phyloP scores from a whole-genome alignment of 2,113 vertebrate species.

The Leptobrachium leishanense region DNA sequence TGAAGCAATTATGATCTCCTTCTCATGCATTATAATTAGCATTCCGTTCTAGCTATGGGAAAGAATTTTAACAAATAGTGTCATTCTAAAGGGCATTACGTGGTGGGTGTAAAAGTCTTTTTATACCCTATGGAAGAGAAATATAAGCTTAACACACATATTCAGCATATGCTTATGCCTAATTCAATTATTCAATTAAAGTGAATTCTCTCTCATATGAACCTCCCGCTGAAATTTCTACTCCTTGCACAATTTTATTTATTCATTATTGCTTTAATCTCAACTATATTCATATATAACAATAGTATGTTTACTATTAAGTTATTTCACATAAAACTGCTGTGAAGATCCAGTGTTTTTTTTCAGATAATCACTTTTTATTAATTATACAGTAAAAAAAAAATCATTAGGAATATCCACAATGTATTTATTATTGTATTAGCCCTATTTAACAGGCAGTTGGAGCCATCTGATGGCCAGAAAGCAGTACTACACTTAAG shows the following conservation, averaged over 20 bases:
- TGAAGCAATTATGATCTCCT: too few relatives aligned
- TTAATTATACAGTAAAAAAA: too few relatives aligned
- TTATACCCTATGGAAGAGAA: constrained; percentile 47
- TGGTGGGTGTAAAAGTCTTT: constrained; percentile 26
- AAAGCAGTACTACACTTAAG: background rate
- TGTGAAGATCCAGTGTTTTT: too few relatives aligned
- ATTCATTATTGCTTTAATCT: background rate
- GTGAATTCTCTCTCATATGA: constrained; percentile 52
- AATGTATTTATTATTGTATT: background rate
- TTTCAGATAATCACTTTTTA: too few relatives aligned
- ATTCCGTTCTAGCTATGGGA: too few relatives aligned
- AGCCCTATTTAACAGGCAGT: too few relatives aligned
- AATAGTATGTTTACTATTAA: too few relatives aligned
- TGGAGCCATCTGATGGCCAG: too few relatives aligned
- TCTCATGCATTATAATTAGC: too few relatives aligned
- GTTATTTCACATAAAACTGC: too few relatives aligned
- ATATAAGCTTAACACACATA: constrained; percentile 54
- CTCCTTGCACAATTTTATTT: constrained; percentile 50
- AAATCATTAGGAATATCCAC: too few relatives aligned
- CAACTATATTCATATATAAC: background rate
- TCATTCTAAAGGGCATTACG: constrained; percentile 10
- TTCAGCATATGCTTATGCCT: constrained; percentile 54
- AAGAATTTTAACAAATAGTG: background rate
- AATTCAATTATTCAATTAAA: constrained; percentile 57
- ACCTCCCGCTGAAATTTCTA: constrained; percentile 41